Evolutionary conservation across 2,888 invertebrate genomes (phyloP).

Genomic region (Volucella inflata): DNA sequence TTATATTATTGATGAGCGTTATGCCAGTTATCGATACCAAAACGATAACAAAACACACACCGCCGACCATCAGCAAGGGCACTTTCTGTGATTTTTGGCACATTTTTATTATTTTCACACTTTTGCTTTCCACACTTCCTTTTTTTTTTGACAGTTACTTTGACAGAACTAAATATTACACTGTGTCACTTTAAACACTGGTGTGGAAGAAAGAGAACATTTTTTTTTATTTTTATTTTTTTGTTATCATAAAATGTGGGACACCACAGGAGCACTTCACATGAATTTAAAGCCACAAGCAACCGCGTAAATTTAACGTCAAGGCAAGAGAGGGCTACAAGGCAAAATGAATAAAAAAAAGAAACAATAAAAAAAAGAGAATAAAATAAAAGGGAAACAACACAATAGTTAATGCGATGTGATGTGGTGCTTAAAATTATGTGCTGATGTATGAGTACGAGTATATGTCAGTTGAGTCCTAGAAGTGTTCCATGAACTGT

Average conservation of each 20-base stretch:
- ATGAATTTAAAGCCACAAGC: conserved; percentile 36
- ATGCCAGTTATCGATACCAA: conserved; percentile 85
- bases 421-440: conserved; percentile 49
- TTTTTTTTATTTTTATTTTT: no score
- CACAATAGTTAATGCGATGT: conserved; percentile 54
- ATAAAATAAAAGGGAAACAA: conserved; percentile 4
- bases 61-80: conserved; percentile 82
- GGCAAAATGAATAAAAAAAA: conserved; percentile 5
- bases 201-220: conserved; percentile 33
- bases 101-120: conserved; percentile 77
- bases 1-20: conserved; percentile 84
- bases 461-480: conserved; percentile 18
- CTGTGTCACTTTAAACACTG: conserved; percentile 41
- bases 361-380: background rate
- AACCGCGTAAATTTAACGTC: conserved; percentile 52
- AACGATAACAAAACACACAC: conserved; percentile 84
- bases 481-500: conserved; percentile 49
- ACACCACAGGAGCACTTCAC: conserved; percentile 66
- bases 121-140: background rate
- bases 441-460: conserved; percentile 14
- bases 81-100: conserved; percentile 82
- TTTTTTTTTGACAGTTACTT: conserved; percentile 19
- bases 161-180: conserved; percentile 51
- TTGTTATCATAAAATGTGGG: conserved; percentile 40
- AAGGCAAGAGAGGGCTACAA: conserved; percentile 8